A percentile compares a stretch with the other conserved stretches of the same genome.
Evolutionary conservation across 53 echinoderm and acorn worm species (phyloP).

Genomic region (Echinometra lucunter): DNA sequence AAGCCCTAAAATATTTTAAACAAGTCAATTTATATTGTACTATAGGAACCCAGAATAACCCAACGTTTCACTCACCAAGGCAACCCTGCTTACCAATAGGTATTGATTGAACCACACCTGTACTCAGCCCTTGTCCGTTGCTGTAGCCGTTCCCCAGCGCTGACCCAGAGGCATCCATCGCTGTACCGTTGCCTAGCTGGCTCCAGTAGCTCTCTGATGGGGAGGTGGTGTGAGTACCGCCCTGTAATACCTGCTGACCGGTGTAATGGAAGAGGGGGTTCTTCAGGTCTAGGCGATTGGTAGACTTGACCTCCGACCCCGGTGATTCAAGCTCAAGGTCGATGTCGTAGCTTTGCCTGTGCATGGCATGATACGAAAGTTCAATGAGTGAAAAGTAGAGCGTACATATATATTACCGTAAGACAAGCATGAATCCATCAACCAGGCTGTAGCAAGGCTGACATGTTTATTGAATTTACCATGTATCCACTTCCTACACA

Average conservation of each 20-base stretch:
- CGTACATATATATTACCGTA: neutral
- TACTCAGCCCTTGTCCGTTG: constrained; percentile 64
- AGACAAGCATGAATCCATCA: too few species aligned
- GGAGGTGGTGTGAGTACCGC: constrained; percentile 81
- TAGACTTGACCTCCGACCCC: constrained; percentile 88
- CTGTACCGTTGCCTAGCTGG: constrained; percentile 73
- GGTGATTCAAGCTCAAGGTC: constrained; percentile 94
- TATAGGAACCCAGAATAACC: too few species aligned
- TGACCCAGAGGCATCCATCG: constrained; percentile 68
- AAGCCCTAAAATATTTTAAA: too few species aligned
- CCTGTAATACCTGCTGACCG: constrained; percentile 87
- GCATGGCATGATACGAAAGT: neutral
- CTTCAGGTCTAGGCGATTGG: constrained; percentile 97
- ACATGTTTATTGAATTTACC: too few species aligned
- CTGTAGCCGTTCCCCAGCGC: constrained; percentile 73
- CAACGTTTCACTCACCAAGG: too few species aligned
- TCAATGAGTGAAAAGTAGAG: neutral
- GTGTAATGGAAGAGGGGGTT: constrained; percentile 99
- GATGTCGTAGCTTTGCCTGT: constrained; percentile 99
- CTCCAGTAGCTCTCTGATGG: constrained; percentile 96
- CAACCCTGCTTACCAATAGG: constrained; percentile 82
- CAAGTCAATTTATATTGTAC: too few species aligned
- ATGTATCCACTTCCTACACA: too few species aligned
- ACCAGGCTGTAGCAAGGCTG: too few species aligned
- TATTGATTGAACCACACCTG: constrained; percentile 84